Evolutionary conservation across 2,797 vertebrate genomes (phyloP).

Genomic region (Pagetopsis macropterus): DNA sequence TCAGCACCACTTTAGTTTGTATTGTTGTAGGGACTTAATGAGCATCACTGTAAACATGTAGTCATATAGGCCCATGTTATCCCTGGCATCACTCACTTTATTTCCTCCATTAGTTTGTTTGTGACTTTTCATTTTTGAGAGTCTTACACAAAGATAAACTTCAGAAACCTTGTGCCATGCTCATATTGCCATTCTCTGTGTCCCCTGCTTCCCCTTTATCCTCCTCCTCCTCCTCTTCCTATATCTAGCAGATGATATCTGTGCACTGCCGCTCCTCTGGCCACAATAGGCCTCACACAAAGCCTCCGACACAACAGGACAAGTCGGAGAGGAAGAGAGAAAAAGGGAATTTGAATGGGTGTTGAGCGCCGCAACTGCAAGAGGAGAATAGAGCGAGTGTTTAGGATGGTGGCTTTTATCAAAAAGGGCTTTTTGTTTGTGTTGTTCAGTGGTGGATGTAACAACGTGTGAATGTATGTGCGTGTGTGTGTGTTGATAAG

Average conservation of each 20-base stretch:
- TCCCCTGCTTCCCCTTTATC: conserved; percentile 30
- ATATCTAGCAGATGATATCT: conserved; percentile 76
- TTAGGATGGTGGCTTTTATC: conserved; percentile 71
- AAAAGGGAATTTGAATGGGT: conserved; percentile 60
- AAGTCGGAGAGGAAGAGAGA: conserved; percentile 59
- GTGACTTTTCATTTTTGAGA: conserved; percentile 37
- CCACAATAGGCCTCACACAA: conserved; percentile 76
- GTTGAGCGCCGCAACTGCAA: conserved; percentile 40
- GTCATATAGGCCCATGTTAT: not conserved
- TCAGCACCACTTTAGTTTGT: conserved; percentile 19
- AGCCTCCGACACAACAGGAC: conserved; percentile 68
- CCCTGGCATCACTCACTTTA: conserved; percentile 1
- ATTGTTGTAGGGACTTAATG: not conserved
- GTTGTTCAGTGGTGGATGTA: conserved; percentile 62
- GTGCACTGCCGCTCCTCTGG: conserved; percentile 53
- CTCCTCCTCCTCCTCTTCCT: conserved; percentile 39
- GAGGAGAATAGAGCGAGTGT: conserved; percentile 65
- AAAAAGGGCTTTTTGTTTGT: conserved; percentile 71
- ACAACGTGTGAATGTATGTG: conserved; percentile 22
- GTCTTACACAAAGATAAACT: conserved; percentile 52
- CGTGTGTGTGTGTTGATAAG: conserved; percentile 63
- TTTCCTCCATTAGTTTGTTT: conserved; percentile 33
- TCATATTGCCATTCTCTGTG: conserved; percentile 50
- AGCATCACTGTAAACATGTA: conserved; percentile 25
- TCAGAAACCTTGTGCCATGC: conserved; percentile 46